Evolutionary conservation across 2,113 vertebrate genomes (phyloP).

Genomic region (Drymodes brunneopygia): DNA sequence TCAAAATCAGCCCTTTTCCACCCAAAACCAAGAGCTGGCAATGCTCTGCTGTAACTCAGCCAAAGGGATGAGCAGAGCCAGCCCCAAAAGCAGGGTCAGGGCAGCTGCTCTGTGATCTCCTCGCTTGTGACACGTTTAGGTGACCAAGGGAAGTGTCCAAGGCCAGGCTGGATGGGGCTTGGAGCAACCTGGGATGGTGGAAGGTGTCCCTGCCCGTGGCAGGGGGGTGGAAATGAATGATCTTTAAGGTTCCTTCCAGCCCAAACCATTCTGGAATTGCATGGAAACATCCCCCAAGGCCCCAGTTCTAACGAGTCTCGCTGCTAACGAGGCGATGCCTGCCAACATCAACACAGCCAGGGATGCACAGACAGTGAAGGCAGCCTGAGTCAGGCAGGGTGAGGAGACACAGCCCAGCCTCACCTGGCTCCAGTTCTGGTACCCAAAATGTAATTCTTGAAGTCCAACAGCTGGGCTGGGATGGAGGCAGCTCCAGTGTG

Average conservation of each 20-base stretch:
- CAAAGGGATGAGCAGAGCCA: not conserved
- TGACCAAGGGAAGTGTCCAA: not conserved
- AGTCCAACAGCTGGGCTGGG: not conserved
- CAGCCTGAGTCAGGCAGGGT: rapidly evolving
- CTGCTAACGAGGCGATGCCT: not conserved
- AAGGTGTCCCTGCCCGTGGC: not conserved
- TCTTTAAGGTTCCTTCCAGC: not conserved
- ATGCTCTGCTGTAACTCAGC: not conserved
- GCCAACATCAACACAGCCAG: rapidly evolving
- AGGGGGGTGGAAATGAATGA: not conserved
- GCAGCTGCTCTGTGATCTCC: not conserved
- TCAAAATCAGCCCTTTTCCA: not conserved
- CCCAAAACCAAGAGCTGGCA: not conserved
- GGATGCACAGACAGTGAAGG: not conserved
- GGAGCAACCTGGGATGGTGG: not conserved
- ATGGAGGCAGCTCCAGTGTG: not conserved
- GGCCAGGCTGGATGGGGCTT: rapidly evolving
- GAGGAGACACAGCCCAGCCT: not conserved
- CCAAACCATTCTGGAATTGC: not conserved
- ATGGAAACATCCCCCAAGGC: not conserved
- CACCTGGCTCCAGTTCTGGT: not conserved
- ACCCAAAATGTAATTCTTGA: rapidly evolving
- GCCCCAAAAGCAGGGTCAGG: not conserved
- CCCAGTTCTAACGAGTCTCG: not conserved
- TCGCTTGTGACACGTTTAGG: rapidly evolving